Conservation (phyloP, 2,888 invertebrate genomes). For the Dione vanillae region DNA sequence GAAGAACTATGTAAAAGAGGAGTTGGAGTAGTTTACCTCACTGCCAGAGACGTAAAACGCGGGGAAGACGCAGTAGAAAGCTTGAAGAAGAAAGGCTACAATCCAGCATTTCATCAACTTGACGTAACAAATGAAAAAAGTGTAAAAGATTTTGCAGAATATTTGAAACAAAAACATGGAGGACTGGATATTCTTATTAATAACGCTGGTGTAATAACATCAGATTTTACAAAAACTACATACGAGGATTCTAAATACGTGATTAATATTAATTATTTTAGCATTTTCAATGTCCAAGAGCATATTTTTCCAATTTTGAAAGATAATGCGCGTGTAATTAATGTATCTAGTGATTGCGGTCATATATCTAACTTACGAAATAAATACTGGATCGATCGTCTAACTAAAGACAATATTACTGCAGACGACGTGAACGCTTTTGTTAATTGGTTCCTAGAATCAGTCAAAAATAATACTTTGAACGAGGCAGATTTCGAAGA, state of each 20-base stretch:
- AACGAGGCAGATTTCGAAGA: conserved; percentile 51
- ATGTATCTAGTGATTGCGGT: conserved; percentile 53
- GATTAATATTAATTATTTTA: conserved; percentile 53
- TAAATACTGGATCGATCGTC: conserved; percentile 49
- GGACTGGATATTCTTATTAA: conserved; percentile 57
- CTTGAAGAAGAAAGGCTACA: conserved; percentile 76
- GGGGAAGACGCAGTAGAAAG: conserved; percentile 82
- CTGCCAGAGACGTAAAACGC: conserved; percentile 81
- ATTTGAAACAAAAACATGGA: conserved; percentile 52
- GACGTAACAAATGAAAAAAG: conserved; percentile 52
- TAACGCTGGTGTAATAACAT: conserved; percentile 53
- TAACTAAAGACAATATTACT: conserved; percentile 47
- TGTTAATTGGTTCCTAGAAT: conserved; percentile 52
- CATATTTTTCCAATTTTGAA: conserved; percentile 51
- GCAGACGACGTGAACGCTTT: conserved; percentile 50
- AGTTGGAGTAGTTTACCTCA: conserved; percentile 86
- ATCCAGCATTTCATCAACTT: conserved; percentile 59
- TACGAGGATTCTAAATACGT: conserved; percentile 54
- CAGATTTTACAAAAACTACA: conserved; percentile 45
- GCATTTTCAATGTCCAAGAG: conserved; percentile 52
- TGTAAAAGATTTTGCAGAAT: conserved; percentile 50
- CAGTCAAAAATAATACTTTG: conserved; percentile 48
- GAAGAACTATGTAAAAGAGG: conserved; percentile 84
- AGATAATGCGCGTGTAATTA: conserved; percentile 52
- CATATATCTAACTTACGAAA: conserved; percentile 53